Conservation (phyloP, 1,140 invertebrate genomes). For the Bombus breviceps region DNA sequence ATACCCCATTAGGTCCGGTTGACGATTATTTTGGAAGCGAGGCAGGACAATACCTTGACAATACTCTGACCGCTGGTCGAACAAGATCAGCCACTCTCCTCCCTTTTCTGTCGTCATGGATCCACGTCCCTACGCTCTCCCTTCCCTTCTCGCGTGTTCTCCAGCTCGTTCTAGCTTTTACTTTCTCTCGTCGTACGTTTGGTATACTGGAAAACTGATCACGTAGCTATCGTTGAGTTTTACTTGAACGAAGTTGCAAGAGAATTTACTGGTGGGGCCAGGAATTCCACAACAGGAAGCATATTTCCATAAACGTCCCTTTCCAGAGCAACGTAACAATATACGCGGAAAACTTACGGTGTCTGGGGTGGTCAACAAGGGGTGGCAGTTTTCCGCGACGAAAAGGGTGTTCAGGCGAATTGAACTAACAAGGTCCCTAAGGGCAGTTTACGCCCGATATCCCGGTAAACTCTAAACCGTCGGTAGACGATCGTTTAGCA, state of each 20-base stretch:
- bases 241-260: conserved; percentile 9
- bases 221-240: conserved; percentile 34
- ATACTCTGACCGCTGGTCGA: conserved; percentile 73
- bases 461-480: conserved; percentile 74
- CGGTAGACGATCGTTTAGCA: conserved; percentile 64
- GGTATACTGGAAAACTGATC: conserved; percentile 34
- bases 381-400: conserved; percentile 49
- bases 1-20: conserved; percentile 78
- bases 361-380: conserved; percentile 40
- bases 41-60: conserved; percentile 77
- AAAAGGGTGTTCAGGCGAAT: conserved; percentile 71
- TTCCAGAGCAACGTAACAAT: conserved; percentile 9
- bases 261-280: background rate
- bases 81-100: conserved; percentile 8
- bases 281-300: conserved; percentile 44
- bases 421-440: conserved; percentile 81
- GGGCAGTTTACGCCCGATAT: conserved; percentile 80
- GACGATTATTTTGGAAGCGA: conserved; percentile 77
- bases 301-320: conserved; percentile 62
- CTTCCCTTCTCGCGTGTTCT: background rate
- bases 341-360: conserved; percentile 49
- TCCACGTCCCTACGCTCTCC: background rate
- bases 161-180: background rate
- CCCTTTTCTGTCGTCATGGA: conserved; percentile 37
- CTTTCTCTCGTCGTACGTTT: too few relatives aligned